These are phyloP conservation scores for Leuciscus waleckii DNA, from an alignment of 2,797 vertebrate genomes.

Conservation along the genomic window DNA sequence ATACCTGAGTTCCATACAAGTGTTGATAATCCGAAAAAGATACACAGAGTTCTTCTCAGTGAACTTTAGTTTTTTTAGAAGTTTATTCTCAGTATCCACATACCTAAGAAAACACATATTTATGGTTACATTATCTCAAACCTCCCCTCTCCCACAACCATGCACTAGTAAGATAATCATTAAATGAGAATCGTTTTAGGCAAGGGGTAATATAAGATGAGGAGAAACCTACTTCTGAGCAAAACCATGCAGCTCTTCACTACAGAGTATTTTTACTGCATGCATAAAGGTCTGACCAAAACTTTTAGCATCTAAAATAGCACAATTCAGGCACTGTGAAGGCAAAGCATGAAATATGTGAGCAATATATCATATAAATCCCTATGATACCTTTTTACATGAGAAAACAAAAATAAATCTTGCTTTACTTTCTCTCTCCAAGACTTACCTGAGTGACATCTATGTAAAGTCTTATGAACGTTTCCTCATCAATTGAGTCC, in stretches of 20 bases:
- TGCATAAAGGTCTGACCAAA: conserved; percentile 45
- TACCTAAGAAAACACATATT: conserved; percentile 63
- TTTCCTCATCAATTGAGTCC: conserved; percentile 58
- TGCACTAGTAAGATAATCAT: neutral
- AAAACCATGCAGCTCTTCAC: conserved; percentile 64
- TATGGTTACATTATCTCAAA: neutral
- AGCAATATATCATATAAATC: neutral
- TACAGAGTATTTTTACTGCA: conserved; percentile 60
- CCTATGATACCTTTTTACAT: neutral
- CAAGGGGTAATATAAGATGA: neutral
- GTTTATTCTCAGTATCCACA: conserved; percentile 31
- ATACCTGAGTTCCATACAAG: conserved; percentile 67
- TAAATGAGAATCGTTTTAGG: neutral
- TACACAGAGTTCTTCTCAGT: conserved; percentile 40
- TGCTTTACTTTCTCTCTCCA: neutral
- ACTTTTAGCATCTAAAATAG: neutral
- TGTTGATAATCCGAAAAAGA: conserved; percentile 66
- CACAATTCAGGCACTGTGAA: conserved; percentile 62
- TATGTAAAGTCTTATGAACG: conserved; percentile 62
- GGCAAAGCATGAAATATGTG: neutral
- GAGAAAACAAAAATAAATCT: neutral
- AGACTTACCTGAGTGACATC: conserved; percentile 70
- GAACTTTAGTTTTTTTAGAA: conserved; percentile 18
- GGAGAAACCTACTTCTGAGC: conserved; percentile 61
- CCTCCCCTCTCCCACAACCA: no score